A percentile compares a stretch with the other conserved stretches of the same genome.
phyloP scores from a whole-genome alignment of 2,888 invertebrate genomes.

The Lymantria dispar region DNA sequence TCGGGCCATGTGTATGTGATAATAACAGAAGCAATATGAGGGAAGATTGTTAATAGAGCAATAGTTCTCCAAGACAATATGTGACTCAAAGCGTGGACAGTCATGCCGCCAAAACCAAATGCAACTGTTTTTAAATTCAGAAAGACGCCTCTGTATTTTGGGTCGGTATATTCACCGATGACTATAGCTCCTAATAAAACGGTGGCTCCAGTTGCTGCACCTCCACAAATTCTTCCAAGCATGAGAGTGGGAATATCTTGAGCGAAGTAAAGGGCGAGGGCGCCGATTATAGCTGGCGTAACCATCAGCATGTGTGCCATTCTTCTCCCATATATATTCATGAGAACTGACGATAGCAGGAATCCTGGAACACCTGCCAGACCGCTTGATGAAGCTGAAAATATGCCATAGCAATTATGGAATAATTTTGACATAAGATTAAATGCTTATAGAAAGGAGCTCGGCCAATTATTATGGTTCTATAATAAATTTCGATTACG shows the following conservation, averaged over 20 bases:
- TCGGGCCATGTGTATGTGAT: slow-evolving; percentile 78
- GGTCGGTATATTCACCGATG: slow-evolving; percentile 57
- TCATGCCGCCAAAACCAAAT: slow-evolving; percentile 47
- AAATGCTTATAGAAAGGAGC: too few relatives aligned
- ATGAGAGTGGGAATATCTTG: slow-evolving; percentile 37
- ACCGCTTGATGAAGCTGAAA: slow-evolving; percentile 49
- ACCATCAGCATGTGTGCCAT: slow-evolving; percentile 41
- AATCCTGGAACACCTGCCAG: slow-evolving; percentile 45
- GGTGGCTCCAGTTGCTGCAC: slow-evolving; percentile 44
- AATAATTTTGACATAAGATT: too few relatives aligned
- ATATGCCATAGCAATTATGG: neutral
- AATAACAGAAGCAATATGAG: slow-evolving; percentile 36
- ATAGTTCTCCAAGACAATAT: slow-evolving; percentile 47
- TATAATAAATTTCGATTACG: too few relatives aligned
- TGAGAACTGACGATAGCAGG: slow-evolving; percentile 42
- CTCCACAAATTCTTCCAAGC: slow-evolving; percentile 44
- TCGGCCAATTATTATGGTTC: too few relatives aligned
- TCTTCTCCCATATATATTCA: slow-evolving; percentile 51
- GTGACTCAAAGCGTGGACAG: slow-evolving; percentile 43
- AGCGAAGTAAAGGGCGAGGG: slow-evolving; percentile 47
- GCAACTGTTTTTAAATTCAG: slow-evolving; percentile 55
- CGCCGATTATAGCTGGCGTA: slow-evolving; percentile 47
- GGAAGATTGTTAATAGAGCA: slow-evolving; percentile 40
- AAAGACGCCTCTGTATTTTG: slow-evolving; percentile 54
- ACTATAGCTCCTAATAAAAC: slow-evolving; percentile 51